A percentile compares a stretch with the other conserved stretches of the same genome.
Evolutionary conservation across 2,888 invertebrate species (phyloP).

Genomic region (Galeruca laticollis): DNA sequence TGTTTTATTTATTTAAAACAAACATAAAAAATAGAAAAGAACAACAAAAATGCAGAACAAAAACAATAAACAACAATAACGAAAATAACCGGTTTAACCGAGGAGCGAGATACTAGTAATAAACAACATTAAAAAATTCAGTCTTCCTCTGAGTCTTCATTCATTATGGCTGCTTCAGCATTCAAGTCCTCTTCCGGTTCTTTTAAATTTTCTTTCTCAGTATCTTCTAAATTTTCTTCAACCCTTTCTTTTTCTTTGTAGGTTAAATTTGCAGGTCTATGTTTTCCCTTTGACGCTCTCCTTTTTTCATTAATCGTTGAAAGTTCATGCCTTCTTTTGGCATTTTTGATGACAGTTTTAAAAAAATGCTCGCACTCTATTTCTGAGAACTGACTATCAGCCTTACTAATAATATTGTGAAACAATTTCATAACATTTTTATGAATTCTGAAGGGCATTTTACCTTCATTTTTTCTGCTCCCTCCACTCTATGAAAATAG

Average conservation of each 20-base stretch:
- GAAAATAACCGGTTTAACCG: slow-evolving; percentile 3
- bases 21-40: slow-evolving; percentile 17
- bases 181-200: slow-evolving; percentile 15
- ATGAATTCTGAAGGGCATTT: slow-evolving; percentile 14
- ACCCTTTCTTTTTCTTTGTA: too few relatives aligned
- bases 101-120: slow-evolving; percentile 15
- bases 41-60: too few relatives aligned
- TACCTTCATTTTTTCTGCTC: not conserved
- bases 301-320: too few relatives aligned
- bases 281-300: too few relatives aligned
- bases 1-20: slow-evolving; percentile 17
- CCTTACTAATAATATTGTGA: slow-evolving; percentile 17
- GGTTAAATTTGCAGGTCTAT: too few relatives aligned
- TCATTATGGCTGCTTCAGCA: slow-evolving; percentile 15
- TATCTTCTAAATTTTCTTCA: too few relatives aligned
- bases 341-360: too few relatives aligned
- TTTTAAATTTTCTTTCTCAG: slow-evolving; percentile 13
- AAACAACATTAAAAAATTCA: slow-evolving; percentile 13
- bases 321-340: too few relatives aligned
- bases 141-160: slow-evolving; percentile 17
- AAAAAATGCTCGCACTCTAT: not conserved
- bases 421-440: slow-evolving; percentile 16
- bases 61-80: too few relatives aligned
- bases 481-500: not conserved
- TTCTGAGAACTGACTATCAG: slow-evolving; percentile 15